These are phyloP conservation scores for Hylyphantes graminicola DNA, from an alignment of 1,140 invertebrate genomes.

Conservation along the genomic window DNA sequence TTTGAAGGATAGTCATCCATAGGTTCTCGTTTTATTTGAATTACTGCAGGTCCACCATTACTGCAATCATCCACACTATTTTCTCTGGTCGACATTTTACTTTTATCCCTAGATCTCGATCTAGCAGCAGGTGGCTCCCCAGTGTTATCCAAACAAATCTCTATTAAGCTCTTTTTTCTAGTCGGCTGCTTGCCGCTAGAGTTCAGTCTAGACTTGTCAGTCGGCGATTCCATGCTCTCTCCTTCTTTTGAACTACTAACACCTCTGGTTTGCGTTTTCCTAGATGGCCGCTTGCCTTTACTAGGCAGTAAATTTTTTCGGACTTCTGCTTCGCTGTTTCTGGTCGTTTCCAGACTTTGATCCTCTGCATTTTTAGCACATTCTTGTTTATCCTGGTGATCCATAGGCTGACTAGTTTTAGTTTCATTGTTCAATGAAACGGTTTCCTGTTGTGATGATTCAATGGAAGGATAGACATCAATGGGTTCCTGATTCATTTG, in stretches of 20 bases:
- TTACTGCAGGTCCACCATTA: constrained; percentile 1
- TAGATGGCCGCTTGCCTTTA: constrained; percentile 28
- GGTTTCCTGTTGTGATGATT: neutral
- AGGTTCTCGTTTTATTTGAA: constrained; percentile 47
- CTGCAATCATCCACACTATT: neutral
- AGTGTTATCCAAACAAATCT: no score
- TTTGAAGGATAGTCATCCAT: constrained; percentile 18
- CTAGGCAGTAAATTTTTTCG: constrained; percentile 47
- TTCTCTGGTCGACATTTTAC: constrained; percentile 23
- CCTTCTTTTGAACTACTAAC: neutral
- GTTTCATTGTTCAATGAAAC: constrained; percentile 14
- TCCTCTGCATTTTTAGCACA: neutral
- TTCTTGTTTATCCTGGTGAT: constrained; percentile 19
- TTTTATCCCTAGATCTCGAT: no score
- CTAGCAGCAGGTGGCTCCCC: no score
- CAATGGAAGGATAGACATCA: constrained; percentile 37
- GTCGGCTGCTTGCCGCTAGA: no score
- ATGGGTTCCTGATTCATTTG: constrained; percentile 2
- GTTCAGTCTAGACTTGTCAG: no score
- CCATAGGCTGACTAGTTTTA: constrained; percentile 27
- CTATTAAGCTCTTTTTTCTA: no score
- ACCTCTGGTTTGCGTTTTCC: neutral
- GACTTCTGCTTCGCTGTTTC: constrained; percentile 55
- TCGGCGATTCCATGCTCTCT: no score
- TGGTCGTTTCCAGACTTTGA: no score